Base-by-base conservation (phyloP, 2,888 invertebrate species). In the Acanthococcus lagerstroemiae region DNA sequence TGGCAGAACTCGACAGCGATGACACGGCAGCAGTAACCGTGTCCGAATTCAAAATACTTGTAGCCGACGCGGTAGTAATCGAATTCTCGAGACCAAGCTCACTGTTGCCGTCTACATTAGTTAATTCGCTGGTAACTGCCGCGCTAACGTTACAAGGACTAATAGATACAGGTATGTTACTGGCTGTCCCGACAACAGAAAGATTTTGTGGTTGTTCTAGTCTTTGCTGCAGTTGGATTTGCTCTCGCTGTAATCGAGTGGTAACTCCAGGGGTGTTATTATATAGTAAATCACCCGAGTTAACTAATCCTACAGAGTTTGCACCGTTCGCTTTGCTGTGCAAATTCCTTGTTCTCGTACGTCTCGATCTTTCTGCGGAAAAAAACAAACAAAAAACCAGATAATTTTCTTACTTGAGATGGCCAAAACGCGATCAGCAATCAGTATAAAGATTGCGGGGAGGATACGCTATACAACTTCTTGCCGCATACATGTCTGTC, bases 241-340 rank as follows among this genome's bases (percentile, higher is more conserved):
- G 67, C 50, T 57, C 55, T 17, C 90, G 82, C 77, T 90, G 90
- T 73, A 90, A 80, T 69, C 91, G 79, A 27, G 91, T 92, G 73
- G 90, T 90, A 69, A 91, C 91, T 12, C 91, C 90, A 58, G 89
- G 84, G 17, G 87, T 77, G 71, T 74, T 76, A 73, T 76, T 77
- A 72, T 71, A 67, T 7, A 71, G 66, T 25, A 69, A 56, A 66
- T 70, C 69, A 50, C 69, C 67, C 22, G 68, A 65, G 44, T 63
- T 63, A n/a, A 67, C 67, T n/a, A 63, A 54, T 4, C 66, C 61
- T 12, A 57, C 67, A 9, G 60, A 54, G 15, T 60, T 60, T 72
- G 78, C 78, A 69, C 73, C 77, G 70, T 75, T 77, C 27, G 77
- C 77, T 76, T 85, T 85, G 24, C 70, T 70, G 75, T 83, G 84